Evolutionary conservation across 1,140 invertebrate species (phyloP), one percentile per base, ranked within the genome.

Genomic region (Drosophila nikananu): DNA sequence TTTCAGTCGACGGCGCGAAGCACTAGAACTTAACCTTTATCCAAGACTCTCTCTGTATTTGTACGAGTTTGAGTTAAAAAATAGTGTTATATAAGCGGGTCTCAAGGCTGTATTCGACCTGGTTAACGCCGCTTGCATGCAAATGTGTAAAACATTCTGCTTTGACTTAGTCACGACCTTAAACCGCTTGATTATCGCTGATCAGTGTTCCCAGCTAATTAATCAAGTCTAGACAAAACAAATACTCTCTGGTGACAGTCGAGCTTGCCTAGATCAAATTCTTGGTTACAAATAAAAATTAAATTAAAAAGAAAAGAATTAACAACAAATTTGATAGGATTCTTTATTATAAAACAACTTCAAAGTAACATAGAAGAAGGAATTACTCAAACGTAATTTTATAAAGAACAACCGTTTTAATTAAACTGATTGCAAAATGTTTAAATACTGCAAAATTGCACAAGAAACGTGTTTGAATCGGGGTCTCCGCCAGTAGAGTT

Each of bases 191-290:
- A 75, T 75, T 71, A 74, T 63, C 58, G 49, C 59, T 39, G 62
- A 78, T 57, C 59, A 70, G 25, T 49, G 73, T 83, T 86, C 83
- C 80, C 84, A 86, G 77, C 83, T 86, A 89, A 89, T 86, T 86
- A 86, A 89, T 86, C 21, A 68, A 55, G 41, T 57, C 80, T 74
- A 83, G 71, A 64, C 39, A 60, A n/a, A 32, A 12, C 37, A 35
- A 21, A 39, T 55, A 35, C 5, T 72, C 67, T 35, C 19, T 52
- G 13, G 17, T 5, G 35, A 70, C 21, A 44, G 57, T 65, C 3
- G 8, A 25, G 19, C 25, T 35, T 17, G 21, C 2, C 15, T 39
- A 21, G 5, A 32, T 27, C 5, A 0, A n/a, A 58, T 25, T 25
- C 13, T 13, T 6, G 8, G 3, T 54, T 6, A n/a, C 13, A 25